A percentile compares a stretch with the other conserved stretches of the same genome.
These are phyloP conservation scores for Mythimna albipuncta DNA, from an alignment of 2,888 invertebrate species.

Conservation along the genomic window DNA sequence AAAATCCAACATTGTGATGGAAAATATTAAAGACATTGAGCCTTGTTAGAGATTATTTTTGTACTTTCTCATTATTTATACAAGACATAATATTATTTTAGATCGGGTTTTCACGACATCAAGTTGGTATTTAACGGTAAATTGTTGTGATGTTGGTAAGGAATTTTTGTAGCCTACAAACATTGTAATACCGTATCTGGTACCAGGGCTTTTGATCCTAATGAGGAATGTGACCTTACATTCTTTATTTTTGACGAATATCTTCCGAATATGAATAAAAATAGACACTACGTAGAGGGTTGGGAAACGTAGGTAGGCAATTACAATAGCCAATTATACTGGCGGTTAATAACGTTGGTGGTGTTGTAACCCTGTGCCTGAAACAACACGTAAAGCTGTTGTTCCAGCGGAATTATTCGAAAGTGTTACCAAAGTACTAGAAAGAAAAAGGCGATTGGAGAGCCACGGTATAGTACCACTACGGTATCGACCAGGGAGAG, in stretches of 20 bases:
- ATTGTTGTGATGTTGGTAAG: background rate
- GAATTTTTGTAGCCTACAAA: background rate
- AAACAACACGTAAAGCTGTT: too few species aligned
- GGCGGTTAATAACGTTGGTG: too few species aligned
- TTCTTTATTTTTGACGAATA: background rate
- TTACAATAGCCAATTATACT: background rate
- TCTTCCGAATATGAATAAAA: background rate
- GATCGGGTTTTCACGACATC: background rate
- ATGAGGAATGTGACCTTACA: background rate
- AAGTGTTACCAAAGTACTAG: too few species aligned
- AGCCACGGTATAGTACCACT: too few species aligned
- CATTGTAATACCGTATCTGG: background rate
- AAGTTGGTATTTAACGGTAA: background rate
- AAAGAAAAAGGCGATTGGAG: too few species aligned
- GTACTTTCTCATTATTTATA: constrained; percentile 40
- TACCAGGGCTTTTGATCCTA: background rate
- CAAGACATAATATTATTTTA: constrained; percentile 10
- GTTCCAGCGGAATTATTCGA: too few species aligned
- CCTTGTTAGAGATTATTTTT: constrained; percentile 37
- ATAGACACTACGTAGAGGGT: background rate
- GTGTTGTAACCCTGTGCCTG: too few species aligned
- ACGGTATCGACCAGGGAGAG: too few species aligned
- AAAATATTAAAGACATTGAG: constrained; percentile 57
- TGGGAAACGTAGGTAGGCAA: background rate
- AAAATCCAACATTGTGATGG: constrained; percentile 60